Conservation (phyloP, 2,797 vertebrate species). For the Anniella stebbinsi region DNA sequence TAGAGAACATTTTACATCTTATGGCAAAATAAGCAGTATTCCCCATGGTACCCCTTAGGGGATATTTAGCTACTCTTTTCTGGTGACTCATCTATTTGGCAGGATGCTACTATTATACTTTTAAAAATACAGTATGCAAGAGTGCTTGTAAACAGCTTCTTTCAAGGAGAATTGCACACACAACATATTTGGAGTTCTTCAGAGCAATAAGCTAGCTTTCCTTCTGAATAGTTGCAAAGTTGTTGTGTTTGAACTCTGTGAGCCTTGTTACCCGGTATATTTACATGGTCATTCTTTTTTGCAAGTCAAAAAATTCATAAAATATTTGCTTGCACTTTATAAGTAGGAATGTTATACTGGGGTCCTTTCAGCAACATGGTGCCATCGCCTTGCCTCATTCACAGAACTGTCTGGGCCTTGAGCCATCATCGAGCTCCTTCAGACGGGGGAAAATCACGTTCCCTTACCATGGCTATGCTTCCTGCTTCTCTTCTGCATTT, state of each 20-base stretch:
- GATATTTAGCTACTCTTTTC: conserved; percentile 70
- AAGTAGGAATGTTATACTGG: not conserved
- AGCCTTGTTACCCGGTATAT: conserved; percentile 49
- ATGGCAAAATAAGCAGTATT: conserved; percentile 68
- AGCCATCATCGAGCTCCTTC: no score
- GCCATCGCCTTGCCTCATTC: no score
- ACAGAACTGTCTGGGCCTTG: no score
- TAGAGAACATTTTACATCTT: conserved; percentile 68
- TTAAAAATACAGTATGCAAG: conserved; percentile 57
- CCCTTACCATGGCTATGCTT: no score
- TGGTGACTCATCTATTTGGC: conserved; percentile 75
- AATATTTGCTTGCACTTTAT: conserved; percentile 40
- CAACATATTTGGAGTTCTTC: conserved; percentile 61
- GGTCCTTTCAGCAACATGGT: no score
- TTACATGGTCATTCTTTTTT: conserved; percentile 38
- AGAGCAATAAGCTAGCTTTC: conserved; percentile 66
- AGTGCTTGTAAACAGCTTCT: conserved; percentile 75
- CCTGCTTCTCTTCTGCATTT: no score
- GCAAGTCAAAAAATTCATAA: not conserved
- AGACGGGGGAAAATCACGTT: no score
- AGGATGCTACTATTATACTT: conserved; percentile 73
- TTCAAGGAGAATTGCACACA: conserved; percentile 72
- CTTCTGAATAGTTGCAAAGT: conserved; percentile 52
- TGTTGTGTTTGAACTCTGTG: conserved; percentile 51
- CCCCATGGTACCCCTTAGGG: conserved; percentile 62